Conservation (phyloP, 2,797 vertebrate genomes). For the Gallinago nigripennis region DNA sequence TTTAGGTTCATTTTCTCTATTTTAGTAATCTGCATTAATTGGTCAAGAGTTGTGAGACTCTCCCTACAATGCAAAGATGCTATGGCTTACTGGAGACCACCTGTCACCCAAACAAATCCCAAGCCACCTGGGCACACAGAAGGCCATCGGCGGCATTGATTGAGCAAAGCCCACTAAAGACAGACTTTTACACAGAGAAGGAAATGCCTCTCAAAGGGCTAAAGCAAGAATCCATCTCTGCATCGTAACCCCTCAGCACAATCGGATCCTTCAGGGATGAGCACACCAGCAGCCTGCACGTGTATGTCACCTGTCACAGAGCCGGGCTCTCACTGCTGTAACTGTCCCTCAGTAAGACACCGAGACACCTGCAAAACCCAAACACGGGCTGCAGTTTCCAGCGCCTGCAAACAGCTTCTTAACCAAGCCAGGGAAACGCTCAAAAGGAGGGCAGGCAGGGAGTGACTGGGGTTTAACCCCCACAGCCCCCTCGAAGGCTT, state of each 20-base stretch:
- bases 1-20: background rate
- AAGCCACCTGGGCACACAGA: too few species aligned
- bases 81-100: background rate
- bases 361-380: background rate
- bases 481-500: background rate
- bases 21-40: background rate
- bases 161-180: too few species aligned
- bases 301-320: background rate
- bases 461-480: background rate
- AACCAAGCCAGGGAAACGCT: background rate
- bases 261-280: background rate
- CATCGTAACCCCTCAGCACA: accelerated
- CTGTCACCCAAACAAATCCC: background rate
- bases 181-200: background rate
- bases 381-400: background rate
- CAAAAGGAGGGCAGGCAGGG: background rate
- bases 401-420: background rate
- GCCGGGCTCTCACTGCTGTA: background rate
- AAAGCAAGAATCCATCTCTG: background rate
- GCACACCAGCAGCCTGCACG: background rate
- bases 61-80: too few species aligned
- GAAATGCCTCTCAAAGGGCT: background rate
- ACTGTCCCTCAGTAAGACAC: background rate
- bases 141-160: too few species aligned
- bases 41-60: background rate